phyloP scores from a whole-genome alignment of 2,888 invertebrate species.

The Ophion ventricosus region DNA sequence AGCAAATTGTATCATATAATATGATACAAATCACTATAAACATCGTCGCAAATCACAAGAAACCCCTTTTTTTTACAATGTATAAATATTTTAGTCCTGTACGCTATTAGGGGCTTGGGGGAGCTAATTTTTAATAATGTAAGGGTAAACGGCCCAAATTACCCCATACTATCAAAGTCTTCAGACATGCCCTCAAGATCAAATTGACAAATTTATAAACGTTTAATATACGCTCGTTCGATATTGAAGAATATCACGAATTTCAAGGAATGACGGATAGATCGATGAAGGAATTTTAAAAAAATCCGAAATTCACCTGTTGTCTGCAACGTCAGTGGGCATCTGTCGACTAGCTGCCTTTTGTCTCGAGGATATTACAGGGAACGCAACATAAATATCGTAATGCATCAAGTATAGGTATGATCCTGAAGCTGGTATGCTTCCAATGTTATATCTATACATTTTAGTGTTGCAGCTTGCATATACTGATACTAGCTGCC shows the following conservation, averaged over 20 bases:
- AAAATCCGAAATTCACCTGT: slow-evolving; percentile 56
- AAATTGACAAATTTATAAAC: slow-evolving; percentile 9
- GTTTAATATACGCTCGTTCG: not conserved
- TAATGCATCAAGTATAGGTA: slow-evolving; percentile 52
- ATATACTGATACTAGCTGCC: slow-evolving; percentile 36
- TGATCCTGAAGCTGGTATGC: slow-evolving; percentile 35
- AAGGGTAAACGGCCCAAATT: no score
- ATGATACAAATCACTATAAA: no score
- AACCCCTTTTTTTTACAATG: no score
- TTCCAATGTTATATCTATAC: slow-evolving; percentile 43
- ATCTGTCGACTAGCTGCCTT: slow-evolving; percentile 18
- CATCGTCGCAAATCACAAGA: no score
- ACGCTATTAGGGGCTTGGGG: no score
- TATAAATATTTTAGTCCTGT: no score
- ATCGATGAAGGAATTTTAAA: slow-evolving; percentile 38
- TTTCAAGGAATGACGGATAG: slow-evolving; percentile 26
- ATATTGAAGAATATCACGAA: slow-evolving; percentile 16
- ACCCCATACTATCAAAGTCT: not conserved
- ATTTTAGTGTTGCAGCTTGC: slow-evolving; percentile 26
- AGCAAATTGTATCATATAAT: no score
- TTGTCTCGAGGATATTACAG: slow-evolving; percentile 47
- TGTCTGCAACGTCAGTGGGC: slow-evolving; percentile 32
- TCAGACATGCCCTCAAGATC: slow-evolving; percentile 52
- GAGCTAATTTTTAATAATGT: no score
- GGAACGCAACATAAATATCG: slow-evolving; percentile 49